Evolutionary conservation across 2,888 invertebrate genomes (phyloP), one percentile per base, ranked within the genome.

Genomic region (Syrphus vitripennis): DNA sequence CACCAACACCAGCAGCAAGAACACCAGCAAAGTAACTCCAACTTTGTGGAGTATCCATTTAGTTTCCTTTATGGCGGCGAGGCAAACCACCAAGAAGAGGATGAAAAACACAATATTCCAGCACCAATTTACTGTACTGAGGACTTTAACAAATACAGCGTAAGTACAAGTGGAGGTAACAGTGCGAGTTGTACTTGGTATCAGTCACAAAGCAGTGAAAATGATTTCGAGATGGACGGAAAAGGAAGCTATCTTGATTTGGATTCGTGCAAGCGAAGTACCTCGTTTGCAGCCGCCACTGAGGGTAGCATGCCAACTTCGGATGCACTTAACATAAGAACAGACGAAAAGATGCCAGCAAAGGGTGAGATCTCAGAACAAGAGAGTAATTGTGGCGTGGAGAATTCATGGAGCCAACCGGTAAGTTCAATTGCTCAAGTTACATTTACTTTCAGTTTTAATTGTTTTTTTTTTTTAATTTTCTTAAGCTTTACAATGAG

Each of bases 291-390:
- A 7, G 92, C 92, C 3, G 93, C 93, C 77, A 90, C 92, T 2
- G 92, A 92, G 57, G 91, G 92, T 63, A 91, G 92, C 31, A 88
- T 91, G 79, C 91, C 91, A 1, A 89, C 89, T 12, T 80, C 88
- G 4, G 89, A 88, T 26, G 94, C 94, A 88, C 92, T 97, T 59
- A 96, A 97, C 90, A 97, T 97, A 89, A 94, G 96, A 88, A 95
- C 97, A 0, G 97, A 97, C 90, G 97, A 97, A 91, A 95, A 95
- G 88, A 97, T 97, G 97, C 97, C 97, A 42, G 95, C 97, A 0
- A 94, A 96, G 86, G 97, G 97, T 1, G 97, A 97, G 92, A 94
- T 97, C 50, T 97, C 97, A 14, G 97, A 97, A 16, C 97, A 97
- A 91, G 97, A 97, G 91, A 97, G 97, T 92, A 95, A 96, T 90